Conservation (phyloP, 2,888 invertebrate genomes). For the Saturnia japonica region DNA sequence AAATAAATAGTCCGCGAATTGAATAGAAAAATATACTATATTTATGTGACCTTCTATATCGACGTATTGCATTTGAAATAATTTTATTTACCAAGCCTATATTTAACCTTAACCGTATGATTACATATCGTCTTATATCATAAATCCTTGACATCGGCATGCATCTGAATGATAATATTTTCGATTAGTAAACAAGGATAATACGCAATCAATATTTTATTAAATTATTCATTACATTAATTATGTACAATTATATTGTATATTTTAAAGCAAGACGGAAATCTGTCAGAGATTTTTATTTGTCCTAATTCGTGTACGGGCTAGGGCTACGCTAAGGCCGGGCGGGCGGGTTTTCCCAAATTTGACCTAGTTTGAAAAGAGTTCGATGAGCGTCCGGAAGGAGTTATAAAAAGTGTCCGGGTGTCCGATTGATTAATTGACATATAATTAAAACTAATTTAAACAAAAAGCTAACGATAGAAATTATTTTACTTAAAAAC, state of each 20-base stretch:
- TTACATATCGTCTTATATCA: conserved; percentile 23
- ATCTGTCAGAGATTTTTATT: neutral
- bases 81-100: neutral
- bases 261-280: neutral
- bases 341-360: no score
- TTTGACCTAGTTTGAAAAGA: no score
- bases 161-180: conserved; percentile 25
- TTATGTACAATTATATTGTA: neutral
- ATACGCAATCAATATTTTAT: neutral
- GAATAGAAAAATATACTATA: neutral
- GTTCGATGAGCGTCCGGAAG: no score
- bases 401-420: no score
- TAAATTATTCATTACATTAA: neutral
- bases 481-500: no score
- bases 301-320: neutral
- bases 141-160: conserved; percentile 29
- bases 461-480: no score
- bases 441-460: no score
- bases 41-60: conserved; percentile 3
- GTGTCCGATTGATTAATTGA: no score
- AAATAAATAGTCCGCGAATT: neutral
- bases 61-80: conserved; percentile 18
- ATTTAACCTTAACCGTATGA: conserved; percentile 19
- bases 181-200: neutral
- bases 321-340: no score